These are phyloP conservation scores for Tenebrosternarchus preto DNA, from an alignment of 2,113 vertebrate species.

Conservation along the genomic window DNA sequence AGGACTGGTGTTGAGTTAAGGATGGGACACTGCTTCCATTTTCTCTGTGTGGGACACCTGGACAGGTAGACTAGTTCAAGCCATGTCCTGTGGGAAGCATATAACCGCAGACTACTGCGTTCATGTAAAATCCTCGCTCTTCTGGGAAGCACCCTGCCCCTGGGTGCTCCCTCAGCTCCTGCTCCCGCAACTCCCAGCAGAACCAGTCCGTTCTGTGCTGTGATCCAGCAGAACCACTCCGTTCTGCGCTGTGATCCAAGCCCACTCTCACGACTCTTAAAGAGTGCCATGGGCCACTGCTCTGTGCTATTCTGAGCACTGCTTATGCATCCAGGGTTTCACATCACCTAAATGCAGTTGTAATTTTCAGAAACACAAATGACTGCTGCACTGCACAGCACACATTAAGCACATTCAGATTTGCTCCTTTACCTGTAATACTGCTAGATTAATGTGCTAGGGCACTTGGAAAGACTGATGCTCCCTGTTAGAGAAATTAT, in stretches of 20 bases:
- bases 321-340: constrained; percentile 1
- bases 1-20: no score
- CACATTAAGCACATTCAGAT: neutral
- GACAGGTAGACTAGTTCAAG: no score
- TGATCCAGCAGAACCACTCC: constrained; percentile 6
- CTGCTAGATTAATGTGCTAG: no score
- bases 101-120: constrained; percentile 6
- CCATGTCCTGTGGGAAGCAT: no score
- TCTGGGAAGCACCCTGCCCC: neutral
- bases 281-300: constrained; percentile 7
- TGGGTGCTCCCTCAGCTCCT: neutral
- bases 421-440: no score
- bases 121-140: neutral
- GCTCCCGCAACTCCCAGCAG: neutral
- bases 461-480: no score
- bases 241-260: constrained; percentile 7
- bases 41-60: no score
- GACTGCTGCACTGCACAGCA: neutral
- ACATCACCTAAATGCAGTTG: neutral
- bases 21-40: no score
- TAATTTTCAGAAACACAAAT: neutral
- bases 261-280: constrained; percentile 21
- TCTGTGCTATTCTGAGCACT: neutral
- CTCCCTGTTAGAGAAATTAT: no score
- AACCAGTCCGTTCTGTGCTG: neutral